Evolutionary conservation across 2,113 vertebrate species (phyloP).

Genomic region (Tringa solitaria): DNA sequence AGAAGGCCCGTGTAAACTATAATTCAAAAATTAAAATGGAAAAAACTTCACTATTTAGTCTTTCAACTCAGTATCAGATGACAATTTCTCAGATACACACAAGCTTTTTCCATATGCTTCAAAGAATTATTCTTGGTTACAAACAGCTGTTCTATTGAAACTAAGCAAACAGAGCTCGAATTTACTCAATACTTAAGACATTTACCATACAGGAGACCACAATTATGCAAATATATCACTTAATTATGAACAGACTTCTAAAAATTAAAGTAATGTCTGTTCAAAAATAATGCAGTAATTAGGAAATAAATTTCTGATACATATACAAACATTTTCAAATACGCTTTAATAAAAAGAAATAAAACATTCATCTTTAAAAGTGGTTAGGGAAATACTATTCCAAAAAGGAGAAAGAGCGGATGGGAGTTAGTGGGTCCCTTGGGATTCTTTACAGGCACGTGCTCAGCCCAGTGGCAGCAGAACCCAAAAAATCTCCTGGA

Average conservation of each 20-base stretch:
- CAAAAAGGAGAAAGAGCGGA: not conserved
- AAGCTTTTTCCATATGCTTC: not conserved
- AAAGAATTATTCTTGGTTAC: not conserved
- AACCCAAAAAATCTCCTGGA: not conserved
- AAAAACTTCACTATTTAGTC: not conserved
- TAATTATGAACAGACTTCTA: not conserved
- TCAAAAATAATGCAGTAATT: not conserved
- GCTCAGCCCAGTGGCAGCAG: not conserved
- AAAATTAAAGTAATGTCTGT: not conserved
- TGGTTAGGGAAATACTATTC: not conserved
- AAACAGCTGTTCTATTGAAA: not conserved
- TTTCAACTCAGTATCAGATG: not conserved
- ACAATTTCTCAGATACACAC: not conserved
- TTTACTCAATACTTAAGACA: not conserved
- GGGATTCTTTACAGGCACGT: not conserved
- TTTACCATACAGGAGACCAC: not conserved
- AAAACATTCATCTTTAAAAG: not conserved
- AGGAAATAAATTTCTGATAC: not conserved
- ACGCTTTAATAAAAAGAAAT: not conserved
- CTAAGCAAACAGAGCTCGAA: not conserved
- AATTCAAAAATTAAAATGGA: not conserved
- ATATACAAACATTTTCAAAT: not conserved
- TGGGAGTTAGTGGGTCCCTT: not conserved
- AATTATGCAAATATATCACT: constrained; percentile 16
- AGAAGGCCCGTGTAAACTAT: not conserved